Percentiles rank a stretch among this genome's conserved stretches.
These are phyloP conservation scores for Neodiprion virginianus DNA, from an alignment of 1,140 invertebrate genomes.

Conservation along the genomic window DNA sequence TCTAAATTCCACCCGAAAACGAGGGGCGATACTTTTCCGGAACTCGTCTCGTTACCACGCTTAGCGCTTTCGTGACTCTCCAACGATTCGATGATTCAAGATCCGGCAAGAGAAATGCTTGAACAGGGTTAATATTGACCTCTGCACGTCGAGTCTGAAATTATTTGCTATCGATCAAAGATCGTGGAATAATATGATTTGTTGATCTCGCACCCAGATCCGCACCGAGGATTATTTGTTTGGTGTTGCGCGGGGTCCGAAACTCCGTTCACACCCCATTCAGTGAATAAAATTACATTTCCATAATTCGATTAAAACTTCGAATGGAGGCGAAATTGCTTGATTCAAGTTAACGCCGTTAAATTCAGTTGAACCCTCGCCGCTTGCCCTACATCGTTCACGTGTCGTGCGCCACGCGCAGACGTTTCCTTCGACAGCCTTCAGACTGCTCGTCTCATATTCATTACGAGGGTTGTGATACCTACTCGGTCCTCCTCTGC, in stretches of 20 bases:
- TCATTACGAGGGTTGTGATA: background rate
- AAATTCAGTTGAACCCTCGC: background rate
- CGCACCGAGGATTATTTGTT: background rate
- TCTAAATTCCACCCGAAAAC: too few species aligned
- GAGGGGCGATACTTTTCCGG: too few species aligned
- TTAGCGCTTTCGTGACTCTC: too few species aligned
- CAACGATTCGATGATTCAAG: too few species aligned
- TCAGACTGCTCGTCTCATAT: background rate
- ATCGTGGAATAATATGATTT: too few species aligned
- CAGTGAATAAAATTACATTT: background rate
- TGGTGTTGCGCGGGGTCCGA: background rate
- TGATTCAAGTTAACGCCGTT: background rate
- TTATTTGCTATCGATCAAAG: too few species aligned
- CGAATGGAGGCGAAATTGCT: slow-evolving; percentile 1
- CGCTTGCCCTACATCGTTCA: background rate
- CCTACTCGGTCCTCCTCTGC: background rate
- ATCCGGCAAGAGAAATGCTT: too few species aligned
- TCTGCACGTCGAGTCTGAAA: too few species aligned
- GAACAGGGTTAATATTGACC: too few species aligned
- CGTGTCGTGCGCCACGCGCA: background rate
- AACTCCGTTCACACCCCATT: background rate
- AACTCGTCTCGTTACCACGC: too few species aligned
- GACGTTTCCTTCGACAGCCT: background rate
- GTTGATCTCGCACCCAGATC: too few species aligned
- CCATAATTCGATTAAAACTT: slow-evolving; percentile 7